Base-by-base conservation (phyloP, 2,797 vertebrate species). In the Diplodus sargus region DNA sequence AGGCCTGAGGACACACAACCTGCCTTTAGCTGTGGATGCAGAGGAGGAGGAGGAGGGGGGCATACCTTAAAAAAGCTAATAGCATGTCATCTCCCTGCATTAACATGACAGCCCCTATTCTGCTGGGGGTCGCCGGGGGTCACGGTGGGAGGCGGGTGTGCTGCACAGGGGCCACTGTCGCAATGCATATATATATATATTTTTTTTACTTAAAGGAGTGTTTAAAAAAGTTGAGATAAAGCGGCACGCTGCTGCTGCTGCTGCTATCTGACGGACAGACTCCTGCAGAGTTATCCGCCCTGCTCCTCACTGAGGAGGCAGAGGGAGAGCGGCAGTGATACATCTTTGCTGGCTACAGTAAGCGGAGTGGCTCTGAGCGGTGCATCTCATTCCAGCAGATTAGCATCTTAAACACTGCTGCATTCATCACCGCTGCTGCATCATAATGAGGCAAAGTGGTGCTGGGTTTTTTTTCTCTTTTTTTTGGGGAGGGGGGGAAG, bases 1-100 rank as follows among this genome's bases (percentile, higher is more conserved):
- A 94, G 90, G 89, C 93, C 94, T 80, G 79, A 91, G 94, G 90
- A 95, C 92, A 95, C 88, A 5, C 3, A 85, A 66, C 78, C 90
- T 93, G 82, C 92, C 90, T 93, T 93, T 76, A 94, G 93, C 91
- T 90, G 86, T 70, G 78, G 86, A 76, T 77, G 78, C 65, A 28
- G 56, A 92, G 93, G 95, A 30, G 28, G 5, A 30, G 28, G 28
- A 63, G 65, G 65, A 86, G 69, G 92, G 30, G 92, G 94, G 89
- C 91, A 92, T 95, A 95, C 94, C 95, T 97, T 96, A 96, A 94
- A 95, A 25, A 25, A 25, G 94, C 95, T 97, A 97, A 98, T 97
- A 94, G 95, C 92, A 90, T 94, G 94, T 96, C 96, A 95, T 95
- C 94, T 95, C 93, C 90, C 93, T 91, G 94, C 94, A 96, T 97